Conservation (phyloP, 2,888 invertebrate genomes). For the Macaria notata region DNA sequence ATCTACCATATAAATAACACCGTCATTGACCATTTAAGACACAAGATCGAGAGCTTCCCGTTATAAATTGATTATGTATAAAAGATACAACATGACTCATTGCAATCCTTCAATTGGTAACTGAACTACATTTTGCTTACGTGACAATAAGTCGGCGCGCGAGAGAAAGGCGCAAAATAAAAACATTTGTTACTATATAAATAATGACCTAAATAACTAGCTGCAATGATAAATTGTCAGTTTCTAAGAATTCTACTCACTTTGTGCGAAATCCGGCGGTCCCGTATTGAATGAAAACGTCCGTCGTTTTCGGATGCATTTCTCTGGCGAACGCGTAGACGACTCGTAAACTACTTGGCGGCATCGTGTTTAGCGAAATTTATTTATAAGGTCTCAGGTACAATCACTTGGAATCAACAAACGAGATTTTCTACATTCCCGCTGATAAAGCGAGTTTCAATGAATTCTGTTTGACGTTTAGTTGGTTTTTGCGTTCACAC, state of each 20-base stretch:
- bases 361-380: slow-evolving; percentile 72
- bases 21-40: slow-evolving; percentile 71
- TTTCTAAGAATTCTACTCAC: slow-evolving; percentile 76
- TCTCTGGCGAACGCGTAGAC: slow-evolving; percentile 90
- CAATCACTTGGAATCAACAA: slow-evolving; percentile 78
- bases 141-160: slow-evolving; percentile 44
- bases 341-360: slow-evolving; percentile 83
- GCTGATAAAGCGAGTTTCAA: slow-evolving; percentile 53
- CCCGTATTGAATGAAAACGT: slow-evolving; percentile 88
- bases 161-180: slow-evolving; percentile 49
- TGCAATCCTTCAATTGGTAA: slow-evolving; percentile 17
- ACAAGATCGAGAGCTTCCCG: slow-evolving; percentile 65
- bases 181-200: slow-evolving; percentile 36
- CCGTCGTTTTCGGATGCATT: slow-evolving; percentile 88
- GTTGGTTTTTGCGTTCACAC: slow-evolving; percentile 23
- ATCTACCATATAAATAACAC: slow-evolving; percentile 42
- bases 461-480: slow-evolving; percentile 42
- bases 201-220: slow-evolving; percentile 38
- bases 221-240: slow-evolving; percentile 33
- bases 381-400: slow-evolving; percentile 72
- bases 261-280: slow-evolving; percentile 93
- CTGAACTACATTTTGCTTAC: slow-evolving; percentile 44
- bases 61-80: slow-evolving; percentile 62
- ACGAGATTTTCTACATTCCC: slow-evolving; percentile 76
- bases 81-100: slow-evolving; percentile 66